These are phyloP conservation scores for Sipunculus nudus DNA, from an alignment of 2,888 invertebrate species.

Conservation along the genomic window DNA sequence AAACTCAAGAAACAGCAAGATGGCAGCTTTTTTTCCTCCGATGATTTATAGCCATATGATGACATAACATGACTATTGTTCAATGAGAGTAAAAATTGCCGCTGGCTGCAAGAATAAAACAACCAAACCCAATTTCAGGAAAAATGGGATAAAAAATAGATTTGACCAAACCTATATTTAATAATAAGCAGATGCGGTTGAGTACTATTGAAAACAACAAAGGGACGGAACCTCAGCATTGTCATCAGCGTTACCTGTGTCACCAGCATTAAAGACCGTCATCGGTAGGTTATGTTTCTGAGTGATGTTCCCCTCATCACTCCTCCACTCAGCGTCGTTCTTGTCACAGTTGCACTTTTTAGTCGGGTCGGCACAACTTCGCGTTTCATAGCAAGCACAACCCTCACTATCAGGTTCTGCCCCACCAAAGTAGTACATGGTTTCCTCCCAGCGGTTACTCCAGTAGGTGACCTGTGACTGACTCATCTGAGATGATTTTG, in stretches of 20 bases:
- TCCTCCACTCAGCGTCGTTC: constrained; percentile 10
- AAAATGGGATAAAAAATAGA: too few species aligned
- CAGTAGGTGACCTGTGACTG: constrained; percentile 19
- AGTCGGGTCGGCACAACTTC: constrained; percentile 5
- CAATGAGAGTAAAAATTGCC: too few species aligned
- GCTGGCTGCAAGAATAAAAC: too few species aligned
- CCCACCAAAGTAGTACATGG: constrained; percentile 30
- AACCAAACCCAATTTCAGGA: too few species aligned
- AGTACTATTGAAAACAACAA: too few species aligned
- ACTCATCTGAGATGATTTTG: constrained; percentile 17
- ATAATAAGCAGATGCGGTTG: too few species aligned
- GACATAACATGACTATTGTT: too few species aligned
- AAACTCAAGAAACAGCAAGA: too few species aligned
- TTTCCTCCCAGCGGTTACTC: constrained; percentile 26
- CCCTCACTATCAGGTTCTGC: constrained; percentile 5
- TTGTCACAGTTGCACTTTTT: constrained; percentile 23
- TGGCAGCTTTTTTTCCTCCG: too few species aligned
- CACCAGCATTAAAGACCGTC: constrained; percentile 13
- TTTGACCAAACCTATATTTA: too few species aligned
- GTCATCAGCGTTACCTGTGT: constrained; percentile 24
- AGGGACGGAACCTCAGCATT: too few species aligned
- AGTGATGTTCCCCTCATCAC: constrained; percentile 17
- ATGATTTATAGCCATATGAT: too few species aligned
- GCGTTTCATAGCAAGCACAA: constrained; percentile 17
- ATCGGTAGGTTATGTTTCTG: constrained; percentile 20